Percentiles rank a stretch among this genome's conserved stretches.
phyloP scores from a whole-genome alignment of 23 tunicate species.

The Pegea sp. region DNA sequence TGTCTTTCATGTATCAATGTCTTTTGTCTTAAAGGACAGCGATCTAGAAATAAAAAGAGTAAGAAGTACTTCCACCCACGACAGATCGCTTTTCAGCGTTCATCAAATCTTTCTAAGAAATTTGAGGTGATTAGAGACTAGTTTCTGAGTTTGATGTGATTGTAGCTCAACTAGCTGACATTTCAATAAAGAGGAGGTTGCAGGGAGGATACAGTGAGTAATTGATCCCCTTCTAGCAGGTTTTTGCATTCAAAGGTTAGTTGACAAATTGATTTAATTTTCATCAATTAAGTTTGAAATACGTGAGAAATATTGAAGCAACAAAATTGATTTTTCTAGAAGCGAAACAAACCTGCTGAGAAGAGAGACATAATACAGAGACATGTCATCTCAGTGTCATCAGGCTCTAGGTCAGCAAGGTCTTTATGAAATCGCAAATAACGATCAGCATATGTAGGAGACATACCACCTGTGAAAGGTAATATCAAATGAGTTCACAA shows the following conservation, averaged over 20 bases:
- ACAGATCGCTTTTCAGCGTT: too few species aligned
- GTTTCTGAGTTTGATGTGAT: too few species aligned
- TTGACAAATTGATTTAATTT: background rate
- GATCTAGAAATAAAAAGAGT: too few species aligned
- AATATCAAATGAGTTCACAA: too few species aligned
- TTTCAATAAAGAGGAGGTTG: too few species aligned
- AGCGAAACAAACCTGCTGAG: slow-evolving; percentile 37
- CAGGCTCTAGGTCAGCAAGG: slow-evolving; percentile 17
- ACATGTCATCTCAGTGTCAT: slow-evolving; percentile 68
- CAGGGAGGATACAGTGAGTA: too few species aligned
- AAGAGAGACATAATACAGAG: slow-evolving; percentile 54
- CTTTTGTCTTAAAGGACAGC: slow-evolving; percentile 12
- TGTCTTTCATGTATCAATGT: slow-evolving; percentile 18
- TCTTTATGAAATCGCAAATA: slow-evolving; percentile 69
- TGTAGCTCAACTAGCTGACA: too few species aligned
- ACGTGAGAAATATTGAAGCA: background rate
- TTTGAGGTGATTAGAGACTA: too few species aligned
- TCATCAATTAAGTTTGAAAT: background rate
- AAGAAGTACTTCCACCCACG: too few species aligned
- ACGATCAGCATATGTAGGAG: slow-evolving; percentile 49
- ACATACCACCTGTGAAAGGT: slow-evolving; percentile 74
- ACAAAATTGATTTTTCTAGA: background rate
- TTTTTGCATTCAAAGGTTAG: background rate
- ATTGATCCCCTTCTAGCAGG: background rate
- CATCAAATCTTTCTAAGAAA: too few species aligned